Evolutionary conservation across 37 sponge, comb jelly and placozoan genomes (phyloP), one percentile per base, ranked within the genome.

Genomic region (Oscarella lobularis): DNA sequence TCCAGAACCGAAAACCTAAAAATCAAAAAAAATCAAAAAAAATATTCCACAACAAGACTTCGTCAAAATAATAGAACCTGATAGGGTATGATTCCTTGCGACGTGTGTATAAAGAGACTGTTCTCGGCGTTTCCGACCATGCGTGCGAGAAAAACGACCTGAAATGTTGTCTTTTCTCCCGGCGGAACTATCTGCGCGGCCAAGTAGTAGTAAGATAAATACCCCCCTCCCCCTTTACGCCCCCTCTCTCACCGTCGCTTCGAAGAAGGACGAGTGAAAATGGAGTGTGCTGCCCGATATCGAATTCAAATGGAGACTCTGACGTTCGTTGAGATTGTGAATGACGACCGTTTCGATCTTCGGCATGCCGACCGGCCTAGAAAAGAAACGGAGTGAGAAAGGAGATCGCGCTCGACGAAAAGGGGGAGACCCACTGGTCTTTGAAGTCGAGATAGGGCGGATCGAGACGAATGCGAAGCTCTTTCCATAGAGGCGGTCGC

Each of bases 211-310:
- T 48, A 27, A 48, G 60, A 48, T n/a, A n/a, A n/a, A n/a, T n/a
- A n/a, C n/a, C n/a, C n/a, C n/a, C n/a, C n/a, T n/a, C n/a, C n/a
- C n/a, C n/a, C n/a, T n/a, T n/a, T n/a, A n/a, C n/a, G n/a, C n/a
- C n/a, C n/a, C n/a, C n/a, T n/a, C n/a, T n/a, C 79, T 39, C 67
- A 85, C 90, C 79, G 87, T 87, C 0, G 83, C 73, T 35, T 74
- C 80, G 77, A 88, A 88, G 67, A 85, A 87, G 1, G 93, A 85
- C 38, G 89, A 74, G 65, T 92, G 89, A 72, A 92, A 88, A 37
- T 78, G 80, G 0, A 79, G 84, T 3, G 84, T 80, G 37, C 81
- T 82, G 38, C 93, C 89, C 33, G 93, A 85, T n/a, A 92, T 81
- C 30, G 93, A 92, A 71, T 73, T 88, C 41, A 92, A 67, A 30